These are phyloP conservation scores for Meganola albula DNA, from an alignment of 2,888 invertebrate species.

Conservation along the genomic window DNA sequence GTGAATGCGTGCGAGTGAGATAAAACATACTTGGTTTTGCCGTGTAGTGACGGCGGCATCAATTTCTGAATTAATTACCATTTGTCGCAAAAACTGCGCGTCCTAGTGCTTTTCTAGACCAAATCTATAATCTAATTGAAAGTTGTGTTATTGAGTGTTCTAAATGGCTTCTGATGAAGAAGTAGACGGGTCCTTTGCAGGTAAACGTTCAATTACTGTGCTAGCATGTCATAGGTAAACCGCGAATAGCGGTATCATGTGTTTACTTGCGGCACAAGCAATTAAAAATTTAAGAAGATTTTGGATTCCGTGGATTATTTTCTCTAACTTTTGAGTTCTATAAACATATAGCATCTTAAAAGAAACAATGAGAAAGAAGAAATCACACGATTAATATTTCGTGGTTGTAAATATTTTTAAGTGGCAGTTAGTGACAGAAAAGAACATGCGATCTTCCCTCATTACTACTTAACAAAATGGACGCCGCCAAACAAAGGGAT, in stretches of 20 bases:
- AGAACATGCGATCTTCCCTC: conserved; percentile 83
- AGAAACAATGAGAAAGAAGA: conserved; percentile 31
- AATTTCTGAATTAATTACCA: conserved; percentile 78
- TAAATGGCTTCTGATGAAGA: conserved; percentile 93
- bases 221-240: conserved; percentile 78
- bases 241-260: conserved; percentile 79
- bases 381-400: conserved; percentile 58
- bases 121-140: conserved; percentile 54
- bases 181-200: conserved; percentile 91
- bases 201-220: conserved; percentile 81
- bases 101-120: conserved; percentile 72
- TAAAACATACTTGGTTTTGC: conserved; percentile 50
- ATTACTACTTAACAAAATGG: conserved; percentile 86
- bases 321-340: conserved; percentile 22
- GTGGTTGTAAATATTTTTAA: conserved; percentile 74
- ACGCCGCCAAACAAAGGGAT: conserved; percentile 87
- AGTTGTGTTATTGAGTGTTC: conserved; percentile 59
- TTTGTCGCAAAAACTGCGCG: conserved; percentile 78
- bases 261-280: conserved; percentile 77
- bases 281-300: conserved; percentile 72
- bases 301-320: conserved; percentile 34
- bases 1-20: conserved; percentile 49
- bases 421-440: conserved; percentile 78
- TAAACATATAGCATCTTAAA: conserved; percentile 26
- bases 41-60: conserved; percentile 75